These are phyloP conservation scores for Andrena cerasifolii DNA, from an alignment of 1,140 invertebrate genomes.

Conservation along the genomic window DNA sequence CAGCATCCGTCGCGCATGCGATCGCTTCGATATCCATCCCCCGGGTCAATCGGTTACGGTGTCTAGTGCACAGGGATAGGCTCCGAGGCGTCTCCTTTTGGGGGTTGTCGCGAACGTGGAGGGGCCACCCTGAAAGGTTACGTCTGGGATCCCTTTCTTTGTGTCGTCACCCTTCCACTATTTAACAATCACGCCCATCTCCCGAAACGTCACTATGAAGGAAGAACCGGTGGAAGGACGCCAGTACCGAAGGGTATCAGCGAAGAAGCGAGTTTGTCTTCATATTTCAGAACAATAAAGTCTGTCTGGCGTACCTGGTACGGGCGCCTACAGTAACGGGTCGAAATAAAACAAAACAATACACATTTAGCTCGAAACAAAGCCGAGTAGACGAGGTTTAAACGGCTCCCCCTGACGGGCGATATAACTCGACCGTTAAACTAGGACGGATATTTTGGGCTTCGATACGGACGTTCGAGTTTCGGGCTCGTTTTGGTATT, in stretches of 20 bases:
- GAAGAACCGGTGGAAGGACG: background rate
- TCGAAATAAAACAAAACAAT: constrained; percentile 76
- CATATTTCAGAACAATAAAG: constrained; percentile 70
- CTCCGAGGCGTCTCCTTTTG: background rate
- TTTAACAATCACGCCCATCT: background rate
- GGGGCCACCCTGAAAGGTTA: no score
- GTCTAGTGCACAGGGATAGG: background rate
- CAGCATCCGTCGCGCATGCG: constrained; percentile 81
- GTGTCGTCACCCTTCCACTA: background rate
- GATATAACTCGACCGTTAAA: constrained; percentile 64
- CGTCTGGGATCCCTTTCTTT: no score
- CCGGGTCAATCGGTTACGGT: constrained; percentile 14
- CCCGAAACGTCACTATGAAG: background rate
- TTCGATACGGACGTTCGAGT: constrained; percentile 58
- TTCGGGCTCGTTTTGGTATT: constrained; percentile 64
- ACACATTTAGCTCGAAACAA: constrained; percentile 64
- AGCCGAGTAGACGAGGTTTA: constrained; percentile 52
- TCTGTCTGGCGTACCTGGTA: constrained; percentile 63
- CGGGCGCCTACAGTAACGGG: constrained; percentile 57
- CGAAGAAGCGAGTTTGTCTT: constrained; percentile 25
- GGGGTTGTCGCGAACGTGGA: background rate
- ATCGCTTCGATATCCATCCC: constrained; percentile 59
- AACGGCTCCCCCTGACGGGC: constrained; percentile 53
- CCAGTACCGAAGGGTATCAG: background rate
- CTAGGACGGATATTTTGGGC: constrained; percentile 74